Evolutionary conservation across 1,140 invertebrate species (phyloP), one percentile per base, ranked within the genome.

Genomic region (Delia radicum): DNA sequence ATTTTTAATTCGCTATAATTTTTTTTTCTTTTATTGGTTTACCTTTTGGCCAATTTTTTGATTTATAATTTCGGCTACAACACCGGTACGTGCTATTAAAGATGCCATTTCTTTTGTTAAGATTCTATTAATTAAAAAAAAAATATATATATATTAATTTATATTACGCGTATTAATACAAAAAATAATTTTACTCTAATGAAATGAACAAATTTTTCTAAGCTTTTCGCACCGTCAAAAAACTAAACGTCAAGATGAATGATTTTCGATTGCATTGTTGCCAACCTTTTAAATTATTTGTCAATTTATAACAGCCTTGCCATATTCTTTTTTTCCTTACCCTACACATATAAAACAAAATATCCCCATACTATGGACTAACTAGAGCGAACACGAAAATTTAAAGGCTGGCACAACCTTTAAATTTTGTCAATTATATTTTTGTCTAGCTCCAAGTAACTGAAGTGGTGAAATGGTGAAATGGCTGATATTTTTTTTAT

Each of bases 71-170:
- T 82, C 83, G 29, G 80, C 78, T 15, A 83, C 69, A 28, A 78
- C 74, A 78, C 77, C 79, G 69, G 80, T 79, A 76, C 83, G 81
- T 73, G 81, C 78, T 78, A 85, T 81, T 71, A 85, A 78, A 61
- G 81, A 83, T 81, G 83, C 83, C 83, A 85, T 85, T 79, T 81
- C 29, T 46, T n/a, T 10, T 33, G n/a, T 37, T 31, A 24, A 33
- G 29, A 21, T 69, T 69, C 65, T 69, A 69, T 37, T 69, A n/a
- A n/a, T n/a, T 21, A 33, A 33, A 69, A 69, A 65, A 61, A 29
- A 65, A 28, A 28, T 69, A 37, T 33, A 69, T n/a, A n/a, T 55
- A 37, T 33, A 69, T 37, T 31, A 67, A 18, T 67, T 69, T 26
- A n/a, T 55, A 55, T 55, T 21, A 55, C 48, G 48, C 48, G 48